Conservation (phyloP, 2,113 vertebrate species). For the Benitochromis conjunctus region DNA sequence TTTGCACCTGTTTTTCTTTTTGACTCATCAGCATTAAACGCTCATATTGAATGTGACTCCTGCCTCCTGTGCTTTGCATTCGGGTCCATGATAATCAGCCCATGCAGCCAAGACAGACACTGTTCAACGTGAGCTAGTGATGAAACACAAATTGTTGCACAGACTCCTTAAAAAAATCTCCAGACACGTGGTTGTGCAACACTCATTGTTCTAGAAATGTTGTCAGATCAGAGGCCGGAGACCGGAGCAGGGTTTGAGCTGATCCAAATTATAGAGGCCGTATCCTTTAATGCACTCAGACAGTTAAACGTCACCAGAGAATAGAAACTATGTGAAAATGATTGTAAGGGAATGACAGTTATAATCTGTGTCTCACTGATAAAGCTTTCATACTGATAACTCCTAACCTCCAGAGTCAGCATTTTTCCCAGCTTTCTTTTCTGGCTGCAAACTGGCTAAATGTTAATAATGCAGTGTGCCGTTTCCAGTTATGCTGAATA, state of each 20-base stretch:
- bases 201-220: not conserved
- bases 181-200: not conserved
- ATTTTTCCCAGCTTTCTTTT: not conserved
- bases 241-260: not conserved
- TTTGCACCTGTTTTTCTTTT: not conserved
- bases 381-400: not conserved
- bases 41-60: not conserved
- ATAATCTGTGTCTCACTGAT: not conserved
- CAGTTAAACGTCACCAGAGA: not conserved
- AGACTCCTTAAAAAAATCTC: not conserved
- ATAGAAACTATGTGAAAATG: not conserved
- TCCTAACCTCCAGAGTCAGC: not conserved
- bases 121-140: not conserved
- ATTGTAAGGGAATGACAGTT: not conserved
- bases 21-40: not conserved
- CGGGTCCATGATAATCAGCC: not conserved
- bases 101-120: not conserved
- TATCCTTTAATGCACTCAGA: not conserved
- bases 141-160: not conserved
- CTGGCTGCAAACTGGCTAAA: not conserved
- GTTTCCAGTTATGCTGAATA: not conserved
- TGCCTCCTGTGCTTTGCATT: not conserved
- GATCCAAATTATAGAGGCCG: not conserved
- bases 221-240: not conserved
- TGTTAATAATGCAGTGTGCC: not conserved